Evolutionary conservation across 2,888 invertebrate species (phyloP).

Genomic region (Andrena bicolor): DNA sequence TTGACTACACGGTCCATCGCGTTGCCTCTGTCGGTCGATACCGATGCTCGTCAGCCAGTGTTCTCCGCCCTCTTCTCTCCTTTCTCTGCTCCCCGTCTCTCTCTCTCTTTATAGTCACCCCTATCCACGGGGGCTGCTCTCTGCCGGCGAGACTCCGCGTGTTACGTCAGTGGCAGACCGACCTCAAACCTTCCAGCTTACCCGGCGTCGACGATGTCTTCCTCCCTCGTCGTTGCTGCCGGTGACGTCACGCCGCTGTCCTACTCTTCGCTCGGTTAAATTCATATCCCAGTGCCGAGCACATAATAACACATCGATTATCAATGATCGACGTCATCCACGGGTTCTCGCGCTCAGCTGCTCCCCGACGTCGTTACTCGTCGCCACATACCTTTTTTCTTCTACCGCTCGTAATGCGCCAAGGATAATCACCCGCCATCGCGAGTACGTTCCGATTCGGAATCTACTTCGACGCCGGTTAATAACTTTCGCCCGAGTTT

Average conservation of each 20-base stretch:
- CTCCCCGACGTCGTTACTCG: slow-evolving; percentile 3
- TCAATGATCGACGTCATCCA: slow-evolving; percentile 62
- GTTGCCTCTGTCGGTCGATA: slow-evolving; percentile 68
- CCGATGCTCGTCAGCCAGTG: slow-evolving; percentile 69
- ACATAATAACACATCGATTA: slow-evolving; percentile 67
- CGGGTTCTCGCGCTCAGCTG: slow-evolving; percentile 32
- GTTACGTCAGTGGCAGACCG: slow-evolving; percentile 73
- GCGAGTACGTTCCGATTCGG: no score
- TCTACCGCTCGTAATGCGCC: neutral
- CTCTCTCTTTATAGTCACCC: slow-evolving; percentile 42
- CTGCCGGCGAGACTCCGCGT: slow-evolving; percentile 63
- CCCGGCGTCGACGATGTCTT: slow-evolving; percentile 48
- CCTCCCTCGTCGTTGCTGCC: slow-evolving; percentile 30
- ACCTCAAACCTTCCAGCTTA: slow-evolving; percentile 67
- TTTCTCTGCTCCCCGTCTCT: slow-evolving; percentile 9
- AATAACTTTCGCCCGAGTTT: neutral
- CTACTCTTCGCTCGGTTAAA: slow-evolving; percentile 71
- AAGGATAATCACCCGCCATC: no score
- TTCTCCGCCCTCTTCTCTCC: slow-evolving; percentile 29
- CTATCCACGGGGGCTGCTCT: slow-evolving; percentile 52
- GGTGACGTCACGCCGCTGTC: slow-evolving; percentile 68
- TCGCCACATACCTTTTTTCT: neutral
- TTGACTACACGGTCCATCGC: slow-evolving; percentile 67
- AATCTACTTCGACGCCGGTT: neutral
- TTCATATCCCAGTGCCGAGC: slow-evolving; percentile 58